A percentile compares a stretch with the other conserved stretches of the same genome.
Evolutionary conservation across 2,888 invertebrate species (phyloP).

Genomic region (Conomelus anceps): DNA sequence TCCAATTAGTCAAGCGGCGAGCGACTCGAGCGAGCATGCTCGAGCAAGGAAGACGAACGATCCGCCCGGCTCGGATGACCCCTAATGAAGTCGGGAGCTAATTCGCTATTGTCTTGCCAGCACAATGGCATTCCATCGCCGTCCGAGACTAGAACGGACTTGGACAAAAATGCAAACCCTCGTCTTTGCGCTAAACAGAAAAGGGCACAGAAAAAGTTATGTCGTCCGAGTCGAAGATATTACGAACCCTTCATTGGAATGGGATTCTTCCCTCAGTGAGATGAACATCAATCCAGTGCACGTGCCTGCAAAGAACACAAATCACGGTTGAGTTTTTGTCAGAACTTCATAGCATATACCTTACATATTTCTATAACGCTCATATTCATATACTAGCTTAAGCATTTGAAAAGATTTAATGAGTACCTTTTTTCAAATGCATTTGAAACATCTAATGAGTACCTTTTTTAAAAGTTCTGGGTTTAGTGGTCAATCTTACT

Average conservation of each 20-base stretch:
- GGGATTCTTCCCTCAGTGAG: not conserved
- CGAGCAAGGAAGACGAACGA: not conserved
- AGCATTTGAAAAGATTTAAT: too few species aligned
- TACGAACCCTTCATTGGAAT: not conserved
- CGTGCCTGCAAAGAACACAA: not conserved
- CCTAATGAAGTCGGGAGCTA: not conserved
- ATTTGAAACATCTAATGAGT: too few species aligned
- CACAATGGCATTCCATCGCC: not conserved
- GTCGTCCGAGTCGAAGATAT: not conserved
- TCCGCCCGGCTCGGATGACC: not conserved
- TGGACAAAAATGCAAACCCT: not conserved
- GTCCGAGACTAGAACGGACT: not conserved
- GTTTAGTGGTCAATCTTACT: too few species aligned
- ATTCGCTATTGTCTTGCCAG: not conserved
- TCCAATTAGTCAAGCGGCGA: not conserved
- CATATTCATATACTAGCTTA: too few species aligned
- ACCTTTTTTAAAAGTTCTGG: too few species aligned
- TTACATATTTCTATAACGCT: too few species aligned
- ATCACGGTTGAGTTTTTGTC: too few species aligned
- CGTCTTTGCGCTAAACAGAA: too few species aligned
- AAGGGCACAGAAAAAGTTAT: not conserved
- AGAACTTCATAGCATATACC: too few species aligned
- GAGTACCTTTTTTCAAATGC: too few species aligned
- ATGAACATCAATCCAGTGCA: not conserved
- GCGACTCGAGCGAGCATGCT: too few species aligned